phyloP scores from a whole-genome alignment of 2,113 vertebrate species.

The Coptodon bakossiorum region DNA sequence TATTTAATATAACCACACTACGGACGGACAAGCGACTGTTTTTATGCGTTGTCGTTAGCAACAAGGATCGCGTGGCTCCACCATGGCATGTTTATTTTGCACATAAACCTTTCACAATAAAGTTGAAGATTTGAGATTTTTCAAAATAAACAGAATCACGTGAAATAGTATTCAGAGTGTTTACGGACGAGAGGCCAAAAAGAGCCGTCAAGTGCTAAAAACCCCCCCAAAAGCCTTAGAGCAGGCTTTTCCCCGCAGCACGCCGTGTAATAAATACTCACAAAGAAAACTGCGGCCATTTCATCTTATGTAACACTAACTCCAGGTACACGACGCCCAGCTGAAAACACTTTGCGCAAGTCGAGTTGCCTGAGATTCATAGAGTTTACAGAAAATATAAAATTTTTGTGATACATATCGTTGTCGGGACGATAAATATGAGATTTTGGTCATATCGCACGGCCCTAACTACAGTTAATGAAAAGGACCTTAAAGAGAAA shows the following conservation, averaged over 20 bases:
- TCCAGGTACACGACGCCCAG: not conserved
- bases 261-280: not conserved
- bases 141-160: not conserved
- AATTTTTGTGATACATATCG: not conserved
- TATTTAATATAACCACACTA: not conserved
- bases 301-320: not conserved
- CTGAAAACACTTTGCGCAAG: not conserved
- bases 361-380: not conserved
- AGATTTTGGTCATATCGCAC: not conserved
- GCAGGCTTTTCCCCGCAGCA: not conserved
- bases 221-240: not conserved
- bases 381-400: not conserved
- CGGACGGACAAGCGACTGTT: not conserved
- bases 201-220: not conserved
- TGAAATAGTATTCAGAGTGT: not conserved
- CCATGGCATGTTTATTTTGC: not conserved
- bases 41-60: not conserved
- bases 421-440: not conserved
- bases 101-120: not conserved
- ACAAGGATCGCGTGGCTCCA: not conserved
- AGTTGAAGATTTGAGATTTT: not conserved
- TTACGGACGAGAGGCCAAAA: not conserved
- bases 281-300: not conserved
- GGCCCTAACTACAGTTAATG: not conserved
- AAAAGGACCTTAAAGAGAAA: not conserved